Conservation (phyloP, 2,888 invertebrate species). For the Tricholauxania praeusta region DNA sequence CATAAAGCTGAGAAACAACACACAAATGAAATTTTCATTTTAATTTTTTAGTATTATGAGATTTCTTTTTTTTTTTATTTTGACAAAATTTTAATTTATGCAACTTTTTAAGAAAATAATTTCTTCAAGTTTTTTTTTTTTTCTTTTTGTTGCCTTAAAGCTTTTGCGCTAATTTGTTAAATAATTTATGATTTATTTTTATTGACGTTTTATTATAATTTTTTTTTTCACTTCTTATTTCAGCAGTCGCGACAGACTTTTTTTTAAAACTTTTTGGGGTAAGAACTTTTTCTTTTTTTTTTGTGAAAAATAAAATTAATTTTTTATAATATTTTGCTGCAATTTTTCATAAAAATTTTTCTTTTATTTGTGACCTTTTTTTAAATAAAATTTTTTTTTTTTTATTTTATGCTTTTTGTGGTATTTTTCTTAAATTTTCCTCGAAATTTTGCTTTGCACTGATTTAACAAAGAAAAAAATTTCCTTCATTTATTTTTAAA, state of each 20-base stretch:
- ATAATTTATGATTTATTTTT: not conserved
- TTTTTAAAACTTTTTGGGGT: not conserved
- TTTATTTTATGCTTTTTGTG: not conserved
- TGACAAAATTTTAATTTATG: not conserved
- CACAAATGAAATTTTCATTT: not conserved
- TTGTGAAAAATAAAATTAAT: not conserved
- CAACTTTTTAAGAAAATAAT: not conserved
- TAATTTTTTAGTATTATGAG: not conserved
- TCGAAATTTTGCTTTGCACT: no score
- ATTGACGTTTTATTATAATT: not conserved
- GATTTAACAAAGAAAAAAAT: no score
- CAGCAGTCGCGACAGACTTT: not conserved
- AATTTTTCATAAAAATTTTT: not conserved
- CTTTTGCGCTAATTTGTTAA: conserved; percentile 7
- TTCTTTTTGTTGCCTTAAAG: conserved; percentile 16
- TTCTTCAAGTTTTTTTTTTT: not conserved
- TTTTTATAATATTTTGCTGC: not conserved
- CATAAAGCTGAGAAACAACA: not conserved
- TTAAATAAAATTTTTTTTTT: not conserved
- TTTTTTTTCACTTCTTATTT: conserved; percentile 4
- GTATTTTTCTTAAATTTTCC: no score
- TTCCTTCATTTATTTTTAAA: no score
- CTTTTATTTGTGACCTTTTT: no score
- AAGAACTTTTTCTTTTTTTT: not conserved
- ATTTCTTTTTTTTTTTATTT: not conserved